Evolutionary conservation across 2,113 vertebrate species (phyloP).

Genomic region (Caloenas nicobarica): DNA sequence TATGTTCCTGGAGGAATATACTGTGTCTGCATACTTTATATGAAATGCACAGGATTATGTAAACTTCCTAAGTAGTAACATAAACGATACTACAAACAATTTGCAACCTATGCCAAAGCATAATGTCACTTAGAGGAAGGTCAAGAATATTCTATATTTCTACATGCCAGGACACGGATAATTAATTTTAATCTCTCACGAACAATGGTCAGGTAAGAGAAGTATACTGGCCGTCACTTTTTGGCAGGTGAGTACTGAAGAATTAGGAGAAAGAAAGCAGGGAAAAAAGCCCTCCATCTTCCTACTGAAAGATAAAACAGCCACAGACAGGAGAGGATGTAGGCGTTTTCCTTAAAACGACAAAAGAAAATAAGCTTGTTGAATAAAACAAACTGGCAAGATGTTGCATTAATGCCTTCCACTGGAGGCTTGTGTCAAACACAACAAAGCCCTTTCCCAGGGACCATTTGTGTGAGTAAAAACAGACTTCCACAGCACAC

Average conservation of each 20-base stretch:
- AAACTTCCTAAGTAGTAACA: background rate
- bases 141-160: background rate
- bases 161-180: conserved; percentile 15
- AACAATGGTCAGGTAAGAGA: background rate
- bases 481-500: background rate
- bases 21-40: background rate
- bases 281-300: background rate
- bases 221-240: background rate
- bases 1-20: background rate
- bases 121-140: background rate
- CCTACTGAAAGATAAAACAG: background rate
- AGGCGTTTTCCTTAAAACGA: conserved; percentile 2
- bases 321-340: background rate
- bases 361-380: conserved; percentile 8
- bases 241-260: conserved; percentile 20
- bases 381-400: background rate
- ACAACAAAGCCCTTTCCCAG: background rate
- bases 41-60: background rate
- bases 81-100: background rate
- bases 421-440: background rate
- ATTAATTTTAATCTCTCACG: conserved; percentile 25
- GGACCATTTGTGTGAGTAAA: background rate
- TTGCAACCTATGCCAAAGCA: background rate
- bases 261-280: background rate
- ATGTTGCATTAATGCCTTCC: background rate